These are phyloP conservation scores for Cremastinae sp. DNA, from an alignment of 2,888 invertebrate species.

Conservation along the genomic window DNA sequence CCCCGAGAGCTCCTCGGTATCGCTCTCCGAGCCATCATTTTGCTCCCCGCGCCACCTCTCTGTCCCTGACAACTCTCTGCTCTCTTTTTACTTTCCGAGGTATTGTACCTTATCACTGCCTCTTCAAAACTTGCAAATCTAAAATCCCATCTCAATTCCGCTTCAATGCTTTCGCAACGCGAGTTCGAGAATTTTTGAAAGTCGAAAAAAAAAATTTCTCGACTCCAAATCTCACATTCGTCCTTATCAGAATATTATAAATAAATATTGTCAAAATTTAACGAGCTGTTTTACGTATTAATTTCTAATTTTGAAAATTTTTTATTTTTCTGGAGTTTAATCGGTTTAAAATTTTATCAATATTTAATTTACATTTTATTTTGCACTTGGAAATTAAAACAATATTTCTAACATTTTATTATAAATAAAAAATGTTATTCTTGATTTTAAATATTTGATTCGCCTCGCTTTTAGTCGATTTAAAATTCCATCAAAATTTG, in stretches of 20 bases:
- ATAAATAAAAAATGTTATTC: constrained; percentile 63
- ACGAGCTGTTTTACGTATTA: too few species aligned
- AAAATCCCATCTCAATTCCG: constrained; percentile 71
- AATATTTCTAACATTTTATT: too few species aligned
- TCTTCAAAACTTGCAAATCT: constrained; percentile 72
- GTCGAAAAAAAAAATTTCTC: constrained; percentile 59
- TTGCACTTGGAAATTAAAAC: too few species aligned
- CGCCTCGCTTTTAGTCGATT: constrained; percentile 30
- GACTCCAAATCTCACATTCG: too few species aligned
- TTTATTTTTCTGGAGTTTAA: too few species aligned
- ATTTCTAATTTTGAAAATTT: too few species aligned
- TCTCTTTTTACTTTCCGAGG: constrained; percentile 25
- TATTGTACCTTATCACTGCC: constrained; percentile 52
- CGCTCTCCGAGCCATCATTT: constrained; percentile 47
- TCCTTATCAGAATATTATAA: too few species aligned
- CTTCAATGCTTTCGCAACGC: constrained; percentile 76
- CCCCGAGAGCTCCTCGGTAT: constrained; percentile 26
- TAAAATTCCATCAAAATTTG: too few species aligned
- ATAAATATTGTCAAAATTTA: too few species aligned
- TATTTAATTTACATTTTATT: too few species aligned
- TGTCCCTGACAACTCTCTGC: constrained; percentile 46
- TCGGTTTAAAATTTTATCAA: too few species aligned
- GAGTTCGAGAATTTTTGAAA: constrained; percentile 73
- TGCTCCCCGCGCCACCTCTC: constrained; percentile 42
- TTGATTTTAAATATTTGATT: constrained; percentile 55